These are phyloP conservation scores for Myotis lucifugus DNA, from an alignment of 2,113 vertebrate species.

Conservation along the genomic window DNA sequence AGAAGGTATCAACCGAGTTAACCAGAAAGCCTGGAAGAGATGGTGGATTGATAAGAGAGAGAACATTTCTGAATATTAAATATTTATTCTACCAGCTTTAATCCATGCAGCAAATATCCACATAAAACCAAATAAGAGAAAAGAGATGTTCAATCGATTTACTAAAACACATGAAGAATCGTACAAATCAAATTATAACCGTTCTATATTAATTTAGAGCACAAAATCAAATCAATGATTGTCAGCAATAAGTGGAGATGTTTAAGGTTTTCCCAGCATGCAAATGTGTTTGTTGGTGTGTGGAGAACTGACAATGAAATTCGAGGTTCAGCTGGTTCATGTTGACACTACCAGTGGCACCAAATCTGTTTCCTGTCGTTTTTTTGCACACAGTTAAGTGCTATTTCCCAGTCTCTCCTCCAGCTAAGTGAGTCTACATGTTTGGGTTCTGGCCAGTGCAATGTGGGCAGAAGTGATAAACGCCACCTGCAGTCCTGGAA, in stretches of 20 bases:
- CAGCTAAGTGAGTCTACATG: background rate
- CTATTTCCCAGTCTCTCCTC: background rate
- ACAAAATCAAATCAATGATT: background rate
- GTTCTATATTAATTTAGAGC: constrained; percentile 8
- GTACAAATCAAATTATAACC: background rate
- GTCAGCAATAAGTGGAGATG: background rate
- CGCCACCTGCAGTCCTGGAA: background rate
- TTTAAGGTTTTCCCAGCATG: background rate
- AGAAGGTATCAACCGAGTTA: background rate
- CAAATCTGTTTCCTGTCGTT: background rate
- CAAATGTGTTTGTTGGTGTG: background rate
- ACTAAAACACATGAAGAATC: background rate
- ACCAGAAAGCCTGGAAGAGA: background rate
- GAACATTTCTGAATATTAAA: background rate
- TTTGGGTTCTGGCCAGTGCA: background rate
- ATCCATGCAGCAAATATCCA: background rate
- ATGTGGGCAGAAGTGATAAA: background rate
- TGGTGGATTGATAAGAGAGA: background rate
- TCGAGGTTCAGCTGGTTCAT: background rate
- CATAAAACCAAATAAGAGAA: background rate
- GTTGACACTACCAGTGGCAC: background rate
- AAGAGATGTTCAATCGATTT: background rate
- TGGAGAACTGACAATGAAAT: background rate
- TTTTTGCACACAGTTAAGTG: background rate
- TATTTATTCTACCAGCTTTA: background rate